These are phyloP conservation scores for Agrypnia vestita DNA, from an alignment of 1,140 invertebrate genomes.

Conservation along the genomic window DNA sequence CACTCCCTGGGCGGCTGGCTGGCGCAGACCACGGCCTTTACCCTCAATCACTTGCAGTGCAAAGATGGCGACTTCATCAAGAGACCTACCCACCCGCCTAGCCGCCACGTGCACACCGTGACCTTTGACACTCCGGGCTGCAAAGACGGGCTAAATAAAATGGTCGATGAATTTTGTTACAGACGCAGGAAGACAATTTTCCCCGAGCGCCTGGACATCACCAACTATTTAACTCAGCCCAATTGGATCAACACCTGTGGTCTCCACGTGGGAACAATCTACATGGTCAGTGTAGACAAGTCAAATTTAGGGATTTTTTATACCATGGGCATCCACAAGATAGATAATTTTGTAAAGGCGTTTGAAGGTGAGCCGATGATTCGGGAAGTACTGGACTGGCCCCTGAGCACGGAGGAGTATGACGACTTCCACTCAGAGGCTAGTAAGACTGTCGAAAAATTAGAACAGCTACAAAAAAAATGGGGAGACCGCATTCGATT, in stretches of 20 bases:
- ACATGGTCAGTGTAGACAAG: background rate
- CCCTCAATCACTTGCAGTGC: background rate
- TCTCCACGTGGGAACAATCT: background rate
- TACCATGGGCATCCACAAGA: too few species aligned
- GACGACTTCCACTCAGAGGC: too few species aligned
- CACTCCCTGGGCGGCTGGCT: conserved; percentile 18
- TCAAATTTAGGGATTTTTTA: background rate
- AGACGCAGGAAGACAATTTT: background rate
- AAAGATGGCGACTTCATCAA: background rate
- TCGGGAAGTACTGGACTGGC: too few species aligned
- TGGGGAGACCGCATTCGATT: too few species aligned
- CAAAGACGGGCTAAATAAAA: background rate
- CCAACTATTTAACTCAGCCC: background rate
- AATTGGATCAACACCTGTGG: background rate
- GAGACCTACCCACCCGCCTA: too few species aligned
- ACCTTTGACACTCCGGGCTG: conserved; percentile 8
- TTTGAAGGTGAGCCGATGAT: too few species aligned
- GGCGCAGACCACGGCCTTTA: background rate
- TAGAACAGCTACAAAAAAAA: too few species aligned
- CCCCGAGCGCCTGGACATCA: background rate
- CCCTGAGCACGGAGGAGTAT: too few species aligned
- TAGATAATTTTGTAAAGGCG: too few species aligned
- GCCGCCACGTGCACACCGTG: background rate
- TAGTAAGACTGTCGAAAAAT: too few species aligned
- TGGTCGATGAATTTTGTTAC: background rate